Evolutionary conservation across 2,888 invertebrate genomes (phyloP).

Genomic region (Volucella inflata): DNA sequence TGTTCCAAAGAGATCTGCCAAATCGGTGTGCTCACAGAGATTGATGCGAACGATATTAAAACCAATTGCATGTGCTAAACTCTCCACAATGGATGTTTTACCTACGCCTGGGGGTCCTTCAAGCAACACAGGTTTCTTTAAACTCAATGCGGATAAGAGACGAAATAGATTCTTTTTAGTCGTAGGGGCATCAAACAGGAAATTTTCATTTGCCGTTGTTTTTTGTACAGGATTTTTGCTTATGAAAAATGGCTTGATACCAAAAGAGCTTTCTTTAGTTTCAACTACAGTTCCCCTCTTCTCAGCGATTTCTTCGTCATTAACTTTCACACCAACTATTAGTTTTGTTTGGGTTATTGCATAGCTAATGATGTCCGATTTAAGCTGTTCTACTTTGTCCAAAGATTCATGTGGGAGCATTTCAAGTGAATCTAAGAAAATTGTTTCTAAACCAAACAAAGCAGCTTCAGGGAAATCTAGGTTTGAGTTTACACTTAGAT

Average conservation of each 20-base stretch:
- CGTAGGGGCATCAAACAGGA: slow-evolving; percentile 91
- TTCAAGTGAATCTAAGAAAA: slow-evolving; percentile 96
- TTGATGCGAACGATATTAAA: slow-evolving; percentile 96
- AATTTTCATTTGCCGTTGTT: slow-evolving; percentile 82
- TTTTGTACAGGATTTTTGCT: slow-evolving; percentile 77
- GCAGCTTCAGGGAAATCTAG: slow-evolving; percentile 87
- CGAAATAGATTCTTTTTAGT: slow-evolving; percentile 92
- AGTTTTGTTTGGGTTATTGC: slow-evolving; percentile 85
- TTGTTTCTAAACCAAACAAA: slow-evolving; percentile 95
- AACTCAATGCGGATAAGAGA: slow-evolving; percentile 93
- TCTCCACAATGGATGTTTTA: slow-evolving; percentile 97
- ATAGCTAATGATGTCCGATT: slow-evolving; percentile 85
- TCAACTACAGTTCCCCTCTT: slow-evolving; percentile 81
- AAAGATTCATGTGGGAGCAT: slow-evolving; percentile 89
- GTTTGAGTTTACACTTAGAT: slow-evolving; percentile 86
- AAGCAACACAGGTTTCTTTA: slow-evolving; percentile 95
- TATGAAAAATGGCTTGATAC: slow-evolving; percentile 91
- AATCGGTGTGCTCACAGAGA: slow-evolving; percentile 99
- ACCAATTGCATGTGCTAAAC: slow-evolving; percentile 93
- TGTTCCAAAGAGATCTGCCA: slow-evolving; percentile 98
- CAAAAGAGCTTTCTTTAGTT: slow-evolving; percentile 84
- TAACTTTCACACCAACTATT: slow-evolving; percentile 83
- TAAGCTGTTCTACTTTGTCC: slow-evolving; percentile 84
- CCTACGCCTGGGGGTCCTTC: slow-evolving; percentile 99
- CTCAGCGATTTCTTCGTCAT: slow-evolving; percentile 81